Evolutionary conservation across 2,113 vertebrate species (phyloP), one percentile per base, ranked within the genome.

Genomic region (Petromus typicus): DNA sequence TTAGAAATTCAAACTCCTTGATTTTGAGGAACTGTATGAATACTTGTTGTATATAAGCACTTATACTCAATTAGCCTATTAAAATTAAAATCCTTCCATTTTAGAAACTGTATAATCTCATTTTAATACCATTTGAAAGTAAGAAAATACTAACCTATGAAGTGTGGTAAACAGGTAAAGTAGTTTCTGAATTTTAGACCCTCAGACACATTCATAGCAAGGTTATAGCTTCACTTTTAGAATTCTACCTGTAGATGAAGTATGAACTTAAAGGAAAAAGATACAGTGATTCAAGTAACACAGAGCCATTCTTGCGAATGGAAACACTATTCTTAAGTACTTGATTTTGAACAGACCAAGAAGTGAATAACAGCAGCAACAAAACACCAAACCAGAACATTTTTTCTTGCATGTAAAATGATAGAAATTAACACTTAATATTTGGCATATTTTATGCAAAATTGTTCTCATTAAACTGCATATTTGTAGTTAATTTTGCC

Each of bases 11-110:
- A 64, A 56, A 64, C 57, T 78, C 30, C 40, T 76, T 94, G 32
- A 79, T 89, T 93, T 89, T 30, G 56, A 61, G 40, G 25, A 43
- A 92, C 57, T 93, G 40, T 73, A 73, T 20, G 14, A 76, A 61
- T 71, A 71, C 73, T 76, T 69, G 16, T 1, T 91, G 37, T 91
- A 32, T 48, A 13, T 66, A 93, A 48, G 45, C 17, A 75, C 51
- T 84, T 86, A 25, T 76, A 83, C 6, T 75, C 30, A 63, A 2
- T 61, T 84, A 87, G 13, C 12, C 12, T 88, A 51, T 86, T 79
- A 90, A 16, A 90, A 51, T 27, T 94, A 57, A 81, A 59, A 13
- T 94, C 23, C 18, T 51, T 91, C 64, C 30, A 40, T 83, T 93
- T 89, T 91, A 79, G 5, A 84, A 18, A n/a, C 3, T 45, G 51